Conservation (phyloP, 2,888 invertebrate genomes). For the Lasioglossum marginatum region DNA sequence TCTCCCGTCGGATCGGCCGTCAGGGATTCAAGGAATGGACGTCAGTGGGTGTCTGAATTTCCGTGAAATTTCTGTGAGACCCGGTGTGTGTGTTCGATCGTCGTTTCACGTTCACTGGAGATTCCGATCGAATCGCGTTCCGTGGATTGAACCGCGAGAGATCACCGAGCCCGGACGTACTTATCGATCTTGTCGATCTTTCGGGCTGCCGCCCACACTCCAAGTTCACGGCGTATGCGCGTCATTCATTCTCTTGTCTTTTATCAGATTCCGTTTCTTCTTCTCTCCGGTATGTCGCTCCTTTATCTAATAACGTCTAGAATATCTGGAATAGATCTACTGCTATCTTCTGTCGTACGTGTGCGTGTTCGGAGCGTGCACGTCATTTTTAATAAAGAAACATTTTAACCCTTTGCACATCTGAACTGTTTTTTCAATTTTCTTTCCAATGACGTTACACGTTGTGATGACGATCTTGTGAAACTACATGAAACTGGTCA, state of each 20-base stretch:
- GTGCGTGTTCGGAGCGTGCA: background rate
- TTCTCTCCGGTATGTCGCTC: background rate
- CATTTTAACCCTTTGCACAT: no score
- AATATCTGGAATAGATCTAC: constrained; percentile 8
- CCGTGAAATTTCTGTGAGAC: constrained; percentile 27
- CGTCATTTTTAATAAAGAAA: background rate
- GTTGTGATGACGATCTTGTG: no score
- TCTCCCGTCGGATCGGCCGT: background rate
- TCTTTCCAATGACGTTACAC: background rate
- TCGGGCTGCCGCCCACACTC: constrained; percentile 61
- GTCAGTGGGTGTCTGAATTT: constrained; percentile 17
- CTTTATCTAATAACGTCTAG: constrained; percentile 36
- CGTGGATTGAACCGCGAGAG: constrained; percentile 59
- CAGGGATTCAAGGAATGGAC: constrained; percentile 5
- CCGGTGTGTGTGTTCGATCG: constrained; percentile 6
- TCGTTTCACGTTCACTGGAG: constrained; percentile 12
- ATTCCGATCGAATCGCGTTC: constrained; percentile 51
- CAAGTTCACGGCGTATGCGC: constrained; percentile 45
- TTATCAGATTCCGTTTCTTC: constrained; percentile 31
- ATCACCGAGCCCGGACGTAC: constrained; percentile 50
- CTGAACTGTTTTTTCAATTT: background rate
- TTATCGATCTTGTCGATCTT: constrained; percentile 69
- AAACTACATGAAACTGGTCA: no score
- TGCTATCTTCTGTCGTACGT: background rate
- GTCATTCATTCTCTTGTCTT: constrained; percentile 36